Percentiles rank a stretch among this genome's conserved stretches.
These are phyloP conservation scores for Semicossyphus pulcher DNA, from an alignment of 2,113 vertebrate genomes.

Conservation along the genomic window DNA sequence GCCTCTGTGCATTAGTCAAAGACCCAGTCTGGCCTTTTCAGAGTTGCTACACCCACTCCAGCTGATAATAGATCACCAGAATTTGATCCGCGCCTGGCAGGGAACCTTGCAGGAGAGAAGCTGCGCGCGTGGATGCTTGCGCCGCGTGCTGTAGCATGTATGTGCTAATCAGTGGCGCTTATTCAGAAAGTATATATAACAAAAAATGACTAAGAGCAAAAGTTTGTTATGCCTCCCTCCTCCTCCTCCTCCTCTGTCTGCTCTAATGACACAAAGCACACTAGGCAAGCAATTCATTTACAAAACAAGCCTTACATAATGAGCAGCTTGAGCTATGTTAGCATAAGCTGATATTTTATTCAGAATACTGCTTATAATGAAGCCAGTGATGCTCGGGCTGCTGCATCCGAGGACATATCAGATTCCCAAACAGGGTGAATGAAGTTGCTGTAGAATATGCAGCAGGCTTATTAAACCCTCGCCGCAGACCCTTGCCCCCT, in stretches of 20 bases:
- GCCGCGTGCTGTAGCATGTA: neutral
- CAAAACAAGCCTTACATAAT: constrained; percentile 61
- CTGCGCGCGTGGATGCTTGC: neutral
- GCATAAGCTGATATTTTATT: constrained; percentile 55
- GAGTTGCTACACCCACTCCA: constrained; percentile 67
- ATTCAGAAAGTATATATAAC: neutral
- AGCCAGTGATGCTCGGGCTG: constrained; percentile 22
- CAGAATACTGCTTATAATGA: constrained; percentile 46
- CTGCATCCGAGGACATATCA: constrained; percentile 37
- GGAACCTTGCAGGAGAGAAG: constrained; percentile 25
- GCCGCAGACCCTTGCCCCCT: neutral
- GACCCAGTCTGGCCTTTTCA: constrained; percentile 74
- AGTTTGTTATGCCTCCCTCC: constrained; percentile 11
- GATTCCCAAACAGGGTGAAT: constrained; percentile 23
- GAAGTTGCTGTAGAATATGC: constrained; percentile 36
- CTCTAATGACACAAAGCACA: constrained; percentile 41
- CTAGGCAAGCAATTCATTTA: constrained; percentile 41
- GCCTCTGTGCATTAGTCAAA: constrained; percentile 74
- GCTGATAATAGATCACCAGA: constrained; percentile 69
- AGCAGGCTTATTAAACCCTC: constrained; percentile 57
- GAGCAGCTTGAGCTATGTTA: constrained; percentile 46
- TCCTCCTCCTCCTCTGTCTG: neutral
- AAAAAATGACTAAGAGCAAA: neutral
- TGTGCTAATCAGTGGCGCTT: constrained; percentile 14
- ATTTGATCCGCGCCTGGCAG: constrained; percentile 63